phyloP scores from a whole-genome alignment of 2,797 vertebrate species.

The Siniperca undulata region DNA sequence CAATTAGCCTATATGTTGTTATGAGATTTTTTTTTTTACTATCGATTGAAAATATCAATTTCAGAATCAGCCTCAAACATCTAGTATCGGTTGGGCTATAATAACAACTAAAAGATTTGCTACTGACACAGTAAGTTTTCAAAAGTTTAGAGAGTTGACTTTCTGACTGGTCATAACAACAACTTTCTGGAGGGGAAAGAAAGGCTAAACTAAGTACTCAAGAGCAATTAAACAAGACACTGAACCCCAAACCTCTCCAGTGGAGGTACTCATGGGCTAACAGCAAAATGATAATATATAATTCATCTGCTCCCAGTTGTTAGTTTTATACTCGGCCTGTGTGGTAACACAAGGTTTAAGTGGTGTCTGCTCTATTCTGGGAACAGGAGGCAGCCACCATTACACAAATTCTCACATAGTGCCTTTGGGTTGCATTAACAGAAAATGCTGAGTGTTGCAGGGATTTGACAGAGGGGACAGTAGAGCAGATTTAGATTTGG shows the following conservation, averaged over 20 bases:
- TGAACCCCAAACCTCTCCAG: conserved; percentile 15
- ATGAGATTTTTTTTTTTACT: no score
- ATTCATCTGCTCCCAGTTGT: conserved; percentile 39
- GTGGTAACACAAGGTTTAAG: conserved; percentile 30
- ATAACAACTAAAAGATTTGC: background rate
- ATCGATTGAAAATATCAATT: no score
- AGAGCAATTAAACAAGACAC: background rate
- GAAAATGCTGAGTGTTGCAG: conserved; percentile 46
- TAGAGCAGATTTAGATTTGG: conserved; percentile 22
- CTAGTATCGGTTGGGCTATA: no score
- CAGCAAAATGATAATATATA: conserved; percentile 39
- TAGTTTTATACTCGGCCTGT: conserved; percentile 23
- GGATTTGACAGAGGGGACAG: conserved; percentile 25
- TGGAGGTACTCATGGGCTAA: conserved; percentile 24
- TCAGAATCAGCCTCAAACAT: no score
- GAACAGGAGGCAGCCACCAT: conserved; percentile 32
- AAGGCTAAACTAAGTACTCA: conserved; percentile 10
- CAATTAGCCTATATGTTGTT: no score
- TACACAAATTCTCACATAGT: conserved; percentile 30
- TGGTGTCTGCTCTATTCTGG: conserved; percentile 12
- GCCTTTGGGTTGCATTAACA: conserved; percentile 33
- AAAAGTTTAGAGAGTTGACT: background rate
- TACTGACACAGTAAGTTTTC: background rate
- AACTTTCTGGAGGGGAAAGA: background rate
- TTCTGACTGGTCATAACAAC: background rate